Evolutionary conservation across 2,797 vertebrate genomes (phyloP), one percentile per base, ranked within the genome.

Genomic region (Garrulus glandarius): DNA sequence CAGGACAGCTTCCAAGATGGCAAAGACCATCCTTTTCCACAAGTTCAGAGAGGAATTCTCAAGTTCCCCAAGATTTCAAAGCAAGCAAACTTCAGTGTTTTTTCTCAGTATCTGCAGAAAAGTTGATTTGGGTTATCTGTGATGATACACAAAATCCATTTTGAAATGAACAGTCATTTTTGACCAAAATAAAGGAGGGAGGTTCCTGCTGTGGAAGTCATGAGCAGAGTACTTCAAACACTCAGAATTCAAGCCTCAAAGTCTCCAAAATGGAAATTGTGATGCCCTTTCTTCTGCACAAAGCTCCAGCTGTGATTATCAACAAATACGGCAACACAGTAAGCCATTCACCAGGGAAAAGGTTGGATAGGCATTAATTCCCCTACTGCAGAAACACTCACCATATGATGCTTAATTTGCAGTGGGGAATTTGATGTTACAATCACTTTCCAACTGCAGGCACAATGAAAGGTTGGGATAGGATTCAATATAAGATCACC

Each of bases 371-470:
- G 41, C 21, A 29, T 37, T 50, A 70, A 80, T 34, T 55, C 18
- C 19, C 32, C 43, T 55, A 61, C 20, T 79, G 39, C 60, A 91
- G 43, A 69, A 89, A 85, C 18, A 71, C 20, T 64, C 14, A 61
- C 22, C 3, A 5, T 19, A 39, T 13, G 13, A 49, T 11, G 46
- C 52, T 55, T 76, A 34, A 87, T 76, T 72, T 89, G 70, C n/a
- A 68, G 5, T 3, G 7, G 5, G 39, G 55, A 89, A 89, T 78
- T 50, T 44, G 34, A 75, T 2, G 0, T 19, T 67, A 46, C 0
- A 0, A 70, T 36, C 7, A 1, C 52, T 80, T 95, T 76, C 32
- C 34, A 77, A 13, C 18, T 49, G 52, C 0, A 0, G 29, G 49
- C 34, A 74, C 41, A 47, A 37, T 20, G 36, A 79, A 95, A n/a